Evolutionary conservation across 2,888 invertebrate genomes (phyloP), one percentile per base, ranked within the genome.

Genomic region (Rotaria magnacalcarata): DNA sequence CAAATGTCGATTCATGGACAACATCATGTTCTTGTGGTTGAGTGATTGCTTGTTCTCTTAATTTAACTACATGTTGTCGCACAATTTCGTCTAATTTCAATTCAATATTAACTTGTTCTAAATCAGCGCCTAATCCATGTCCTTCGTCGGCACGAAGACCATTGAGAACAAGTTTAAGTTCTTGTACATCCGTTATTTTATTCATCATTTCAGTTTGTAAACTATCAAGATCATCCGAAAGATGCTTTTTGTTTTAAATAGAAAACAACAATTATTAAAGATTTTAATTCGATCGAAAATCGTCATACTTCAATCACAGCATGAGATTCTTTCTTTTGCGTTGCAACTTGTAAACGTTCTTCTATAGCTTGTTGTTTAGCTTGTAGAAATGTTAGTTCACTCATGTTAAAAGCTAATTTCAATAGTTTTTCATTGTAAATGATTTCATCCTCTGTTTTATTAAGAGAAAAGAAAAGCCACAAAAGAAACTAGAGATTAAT

Each of bases 171-270:
- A 80, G 41, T 47, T 80, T 41, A 19, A 80, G 47, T 47, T 80
- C 75, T 43, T 80, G 75, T 0, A 80, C 47, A 80, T 80, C 43
- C 24, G 24, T 47, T 16, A 80, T 47, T 47, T 80, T 80, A 80
- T 80, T 80, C 75, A 80, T 80, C 24, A 80, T 80, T 21, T 80
- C 75, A 47, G 6, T 80, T 47, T 80, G 75, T 80, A 80, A 47
- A 47, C 7, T 47, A 80, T 80, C 47, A 0, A 47, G 11, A 80
- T 80, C 75, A 47, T 80, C 47, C 5, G 75, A 80, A 16, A 67
- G 67, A 67, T 67, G 67, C 67, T 67, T 58, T 34, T 34, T 34
- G n/a, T 34, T 34, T 34, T 34, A 34, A 34, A 34, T 34, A 34
- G 34, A 34, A 34, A 34, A 34, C 34, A 34, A 34, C 5, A 19